Evolutionary conservation across 2,113 vertebrate species (phyloP).

Genomic region (Chiloscyllium plagiosum): DNA sequence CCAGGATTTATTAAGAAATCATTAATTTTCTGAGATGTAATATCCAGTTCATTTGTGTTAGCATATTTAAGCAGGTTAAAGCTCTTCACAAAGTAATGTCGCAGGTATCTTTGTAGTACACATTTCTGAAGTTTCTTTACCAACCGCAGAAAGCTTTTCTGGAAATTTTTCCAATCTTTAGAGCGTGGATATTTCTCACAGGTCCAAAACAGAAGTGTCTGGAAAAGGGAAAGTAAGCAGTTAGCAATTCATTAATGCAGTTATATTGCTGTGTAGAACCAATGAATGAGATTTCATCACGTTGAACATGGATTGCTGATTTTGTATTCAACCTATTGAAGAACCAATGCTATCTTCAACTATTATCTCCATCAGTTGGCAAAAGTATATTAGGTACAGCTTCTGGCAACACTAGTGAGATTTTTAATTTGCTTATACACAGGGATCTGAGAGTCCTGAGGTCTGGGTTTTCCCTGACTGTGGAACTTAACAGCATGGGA

Average conservation of each 20-base stretch:
- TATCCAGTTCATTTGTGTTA: constrained; percentile 59
- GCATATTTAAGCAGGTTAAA: constrained; percentile 69
- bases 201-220: constrained; percentile 73
- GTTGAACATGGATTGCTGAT: neutral
- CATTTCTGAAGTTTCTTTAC: constrained; percentile 67
- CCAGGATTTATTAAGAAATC: constrained; percentile 61
- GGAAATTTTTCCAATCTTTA: constrained; percentile 63
- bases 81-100: constrained; percentile 62
- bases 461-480: neutral
- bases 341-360: neutral
- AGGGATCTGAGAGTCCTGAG: too few relatives aligned
- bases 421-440: too few relatives aligned
- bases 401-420: neutral
- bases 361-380: neutral
- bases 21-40: constrained; percentile 58
- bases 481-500: neutral
- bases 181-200: constrained; percentile 69
- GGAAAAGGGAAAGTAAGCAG: constrained; percentile 38
- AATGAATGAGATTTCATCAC: neutral
- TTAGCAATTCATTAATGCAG: neutral
- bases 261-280: neutral
- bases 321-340: neutral
- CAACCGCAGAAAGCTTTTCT: constrained; percentile 58
- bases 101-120: constrained; percentile 67
- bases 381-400: neutral